These are phyloP conservation scores for Oscheius sp. DNA, from an alignment of 2,888 invertebrate genomes.

Conservation along the genomic window DNA sequence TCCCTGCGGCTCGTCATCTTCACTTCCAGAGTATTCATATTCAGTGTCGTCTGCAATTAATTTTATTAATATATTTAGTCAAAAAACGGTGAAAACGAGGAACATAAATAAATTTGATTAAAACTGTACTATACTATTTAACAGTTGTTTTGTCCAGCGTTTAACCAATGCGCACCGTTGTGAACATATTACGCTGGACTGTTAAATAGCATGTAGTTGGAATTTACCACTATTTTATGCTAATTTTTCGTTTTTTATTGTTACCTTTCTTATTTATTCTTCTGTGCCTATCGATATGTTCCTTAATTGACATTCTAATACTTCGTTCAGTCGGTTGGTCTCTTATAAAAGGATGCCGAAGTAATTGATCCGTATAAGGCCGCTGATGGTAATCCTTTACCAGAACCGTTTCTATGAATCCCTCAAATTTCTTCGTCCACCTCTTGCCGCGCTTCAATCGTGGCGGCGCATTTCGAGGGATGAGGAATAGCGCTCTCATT, in stretches of 20 bases:
- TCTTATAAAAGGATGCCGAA: constrained; percentile 89
- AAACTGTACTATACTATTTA: too few relatives aligned
- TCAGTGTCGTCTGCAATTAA: constrained; percentile 77
- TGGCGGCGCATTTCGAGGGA: constrained; percentile 87
- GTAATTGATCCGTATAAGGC: constrained; percentile 95
- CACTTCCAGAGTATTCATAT: constrained; percentile 89
- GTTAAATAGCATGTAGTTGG: too few relatives aligned
- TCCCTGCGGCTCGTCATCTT: constrained; percentile 87
- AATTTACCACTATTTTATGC: background rate
- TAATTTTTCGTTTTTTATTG: background rate
- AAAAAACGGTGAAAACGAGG: too few relatives aligned
- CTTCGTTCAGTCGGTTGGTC: constrained; percentile 97
- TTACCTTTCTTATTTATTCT: constrained; percentile 74
- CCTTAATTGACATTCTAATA: constrained; percentile 96
- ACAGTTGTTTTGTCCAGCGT: too few relatives aligned
- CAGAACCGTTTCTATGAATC: constrained; percentile 88
- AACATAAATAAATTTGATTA: too few relatives aligned
- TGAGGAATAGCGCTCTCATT: constrained; percentile 82
- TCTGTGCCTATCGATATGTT: constrained; percentile 88
- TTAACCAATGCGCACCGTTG: too few relatives aligned
- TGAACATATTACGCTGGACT: too few relatives aligned
- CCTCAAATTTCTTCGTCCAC: constrained; percentile 86
- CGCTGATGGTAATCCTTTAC: constrained; percentile 98
- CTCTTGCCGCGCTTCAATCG: constrained; percentile 80
- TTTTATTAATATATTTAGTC: too few relatives aligned